Evolutionary conservation across 1,140 invertebrate genomes (phyloP), one percentile per base, ranked within the genome.

Genomic region (Heliothis subflexa): DNA sequence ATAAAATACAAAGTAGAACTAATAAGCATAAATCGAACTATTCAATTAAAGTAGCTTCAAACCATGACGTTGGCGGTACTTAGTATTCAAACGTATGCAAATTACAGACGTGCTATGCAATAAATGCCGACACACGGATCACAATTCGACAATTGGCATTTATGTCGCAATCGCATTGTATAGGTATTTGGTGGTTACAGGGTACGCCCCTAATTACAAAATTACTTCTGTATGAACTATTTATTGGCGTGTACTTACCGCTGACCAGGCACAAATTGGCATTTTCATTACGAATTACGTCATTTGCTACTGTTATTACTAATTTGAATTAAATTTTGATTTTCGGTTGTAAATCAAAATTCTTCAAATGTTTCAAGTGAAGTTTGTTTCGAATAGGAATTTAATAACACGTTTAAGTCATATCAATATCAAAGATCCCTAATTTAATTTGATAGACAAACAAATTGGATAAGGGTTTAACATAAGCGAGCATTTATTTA

Each of bases 11-110:
- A 90, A 89, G 81, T 89, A 80, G 81, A 86, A 89, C 66, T 88
- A 89, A 93, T 93, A 91, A 91, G 83, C 87, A 88, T 89, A 91
- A 88, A 94, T 92, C 87, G 91, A 94, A 93, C 87, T 91, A 92
- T 93, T 91, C 92, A 93, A 94, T 94, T 94, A 94, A 91, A 93
- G 89, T 89, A 88, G 86, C 91, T 92, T 87, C 81, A 91, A 93
- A 92, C 91, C 86, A 81, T 93, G 91, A 92, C 91, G 89, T 85
- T 84, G 81, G 70, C 83, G 82, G 85, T 89, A 93, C 89, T 94
- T 92, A 92, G 90, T 94, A 94, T 94, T 93, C 93, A 93, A 94
- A 94, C 93, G 90, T 93, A 94, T 94, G 93, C 93, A 94, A 94
- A 94, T 94, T 93, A 91, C 91, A 92, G 90, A 92, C 91, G 92